These are phyloP conservation scores for Carcina quercana DNA, from an alignment of 2,888 invertebrate genomes.

Conservation along the genomic window DNA sequence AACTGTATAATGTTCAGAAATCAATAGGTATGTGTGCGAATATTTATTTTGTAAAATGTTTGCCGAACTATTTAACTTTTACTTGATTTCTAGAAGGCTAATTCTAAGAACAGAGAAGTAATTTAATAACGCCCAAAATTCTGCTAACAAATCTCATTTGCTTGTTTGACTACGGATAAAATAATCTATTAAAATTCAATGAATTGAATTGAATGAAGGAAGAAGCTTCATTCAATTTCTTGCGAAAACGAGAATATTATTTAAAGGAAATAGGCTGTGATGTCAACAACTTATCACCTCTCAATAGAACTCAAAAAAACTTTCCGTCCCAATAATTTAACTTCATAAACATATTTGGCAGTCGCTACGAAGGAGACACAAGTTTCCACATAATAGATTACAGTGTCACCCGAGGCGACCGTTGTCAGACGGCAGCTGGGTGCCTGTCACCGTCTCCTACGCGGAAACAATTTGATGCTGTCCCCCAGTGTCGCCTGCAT, in stretches of 20 bases:
- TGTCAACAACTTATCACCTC: too few relatives aligned
- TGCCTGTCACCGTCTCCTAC: slow-evolving; percentile 32
- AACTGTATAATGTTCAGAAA: slow-evolving; percentile 15
- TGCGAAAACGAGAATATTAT: too few relatives aligned
- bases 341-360: slow-evolving; percentile 4
- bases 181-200: too few relatives aligned
- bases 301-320: too few relatives aligned
- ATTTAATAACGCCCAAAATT: too few relatives aligned
- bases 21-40: slow-evolving; percentile 12
- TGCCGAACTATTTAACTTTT: not conserved
- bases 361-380: slow-evolving; percentile 7
- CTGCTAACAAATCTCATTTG: too few relatives aligned
- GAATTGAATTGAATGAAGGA: too few relatives aligned
- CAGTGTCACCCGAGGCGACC: slow-evolving; percentile 43
- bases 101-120: too few relatives aligned
- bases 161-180: too few relatives aligned
- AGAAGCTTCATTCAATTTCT: too few relatives aligned
- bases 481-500: slow-evolving; percentile 15
- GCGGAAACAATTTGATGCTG: slow-evolving; percentile 26
- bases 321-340: slow-evolving; percentile 6
- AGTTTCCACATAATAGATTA: slow-evolving; percentile 43
- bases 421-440: slow-evolving; percentile 48
- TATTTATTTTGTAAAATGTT: not conserved
- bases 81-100: too few relatives aligned
- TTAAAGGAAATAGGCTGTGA: too few relatives aligned